Evolutionary conservation across 2,113 vertebrate genomes (phyloP), one percentile per base, ranked within the genome.

Genomic region (Tragelaphus imberbis): DNA sequence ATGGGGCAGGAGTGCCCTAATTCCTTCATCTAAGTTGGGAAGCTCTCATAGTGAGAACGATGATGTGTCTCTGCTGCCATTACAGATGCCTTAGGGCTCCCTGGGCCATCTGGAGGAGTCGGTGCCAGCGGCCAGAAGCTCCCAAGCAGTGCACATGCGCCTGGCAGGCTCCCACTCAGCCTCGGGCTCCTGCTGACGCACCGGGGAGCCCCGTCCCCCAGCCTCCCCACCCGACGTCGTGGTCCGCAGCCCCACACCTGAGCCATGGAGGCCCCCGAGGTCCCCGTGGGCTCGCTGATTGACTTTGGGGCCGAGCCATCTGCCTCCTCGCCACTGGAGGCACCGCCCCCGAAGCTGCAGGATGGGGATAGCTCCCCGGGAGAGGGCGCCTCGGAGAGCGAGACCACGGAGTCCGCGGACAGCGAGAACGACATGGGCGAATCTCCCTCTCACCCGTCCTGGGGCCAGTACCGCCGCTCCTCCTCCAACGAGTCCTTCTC

Each of bases 341-440:
- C 96, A 0, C 75, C 90, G 0, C 92, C 97, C 7, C 58, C 95
- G 0, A 0, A 94, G 0, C 95, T 75, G 0, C 88, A 96, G 17
- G 79, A 98, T 1, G 84, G 84, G 15, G 98, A 98, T 47, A 71
- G 96, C 0, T 97, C 96, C 92, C 98, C 65, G 2, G 97, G 97
- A 0, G 92, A 99, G 0, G 99, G 98, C 0, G 98, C 91, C 0
- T 98, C 99, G 0, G 99, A 99, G 97, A 99, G 99, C 0, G 99
- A 99, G 40, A 99, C 99, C 91, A 99, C 99, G 0, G 99, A 99
- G 97, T 99, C 99, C 0, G 99, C 99, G 0, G 99, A 99, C 99
- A 99, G 99, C 0, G 99, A 99, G 94, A 99, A 99, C 0, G 99
- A 99, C 93, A 98, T 98, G 98, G 99, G 98, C 0, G 99, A 99